Conservation (phyloP, 2,113 vertebrate genomes). For the Tetraodon nigroviridis region DNA sequence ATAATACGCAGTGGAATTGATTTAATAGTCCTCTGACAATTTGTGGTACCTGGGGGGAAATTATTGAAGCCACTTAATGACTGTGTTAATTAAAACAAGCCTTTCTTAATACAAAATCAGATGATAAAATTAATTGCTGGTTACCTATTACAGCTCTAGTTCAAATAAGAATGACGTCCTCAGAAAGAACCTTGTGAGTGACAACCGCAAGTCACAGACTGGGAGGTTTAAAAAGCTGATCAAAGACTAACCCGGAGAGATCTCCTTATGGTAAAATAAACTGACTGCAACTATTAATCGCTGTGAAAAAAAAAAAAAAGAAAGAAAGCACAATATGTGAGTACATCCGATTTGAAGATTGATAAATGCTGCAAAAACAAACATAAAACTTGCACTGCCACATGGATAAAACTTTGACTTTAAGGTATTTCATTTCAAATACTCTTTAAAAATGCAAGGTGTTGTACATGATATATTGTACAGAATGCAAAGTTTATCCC, state of each 20-base stretch:
- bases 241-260: slow-evolving; percentile 1
- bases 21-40: slow-evolving; percentile 46
- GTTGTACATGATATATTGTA: no score
- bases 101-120: slow-evolving; percentile 46
- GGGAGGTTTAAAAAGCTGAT: slow-evolving; percentile 8
- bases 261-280: slow-evolving; percentile 5
- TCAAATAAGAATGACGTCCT: slow-evolving; percentile 24
- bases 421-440: no score
- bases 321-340: no score
- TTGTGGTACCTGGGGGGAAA: slow-evolving; percentile 58
- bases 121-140: slow-evolving; percentile 49
- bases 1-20: slow-evolving; percentile 54
- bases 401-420: no score
- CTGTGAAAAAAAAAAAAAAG: not conserved
- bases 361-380: no score
- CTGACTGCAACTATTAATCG: not conserved
- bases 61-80: slow-evolving; percentile 64
- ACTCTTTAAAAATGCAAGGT: no score
- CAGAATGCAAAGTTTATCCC: no score
- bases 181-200: not conserved
- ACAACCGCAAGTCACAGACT: not conserved
- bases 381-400: no score
- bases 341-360: no score
- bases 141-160: slow-evolving; percentile 42
- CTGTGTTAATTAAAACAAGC: slow-evolving; percentile 68